Conservation (phyloP, 2,113 vertebrate genomes). For the Coracopsis vasa region DNA sequence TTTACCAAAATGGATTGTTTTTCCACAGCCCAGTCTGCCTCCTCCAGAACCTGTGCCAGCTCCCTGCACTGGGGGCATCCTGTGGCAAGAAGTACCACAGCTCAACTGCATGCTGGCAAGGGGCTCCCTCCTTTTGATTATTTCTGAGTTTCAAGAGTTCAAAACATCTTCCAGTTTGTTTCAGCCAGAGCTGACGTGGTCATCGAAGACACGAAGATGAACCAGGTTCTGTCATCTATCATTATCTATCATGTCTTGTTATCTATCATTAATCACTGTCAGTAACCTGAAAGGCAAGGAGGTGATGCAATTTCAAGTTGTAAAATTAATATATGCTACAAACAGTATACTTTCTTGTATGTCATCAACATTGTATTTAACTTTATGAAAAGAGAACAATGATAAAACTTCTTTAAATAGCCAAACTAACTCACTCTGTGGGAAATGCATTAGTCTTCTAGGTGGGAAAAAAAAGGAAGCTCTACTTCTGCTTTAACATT, state of each 20-base stretch:
- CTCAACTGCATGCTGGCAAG: not conserved
- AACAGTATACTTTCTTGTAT: not conserved
- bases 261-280: not conserved
- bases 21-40: not conserved
- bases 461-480: not conserved
- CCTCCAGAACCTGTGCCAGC: rapidly evolving
- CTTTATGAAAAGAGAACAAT: not conserved
- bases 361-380: not conserved
- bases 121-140: not conserved
- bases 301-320: not conserved
- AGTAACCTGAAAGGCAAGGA: not conserved
- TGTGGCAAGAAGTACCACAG: not conserved
- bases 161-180: not conserved
- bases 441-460: not conserved
- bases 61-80: not conserved
- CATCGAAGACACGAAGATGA: not conserved
- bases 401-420: not conserved
- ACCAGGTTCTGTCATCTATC: not conserved
- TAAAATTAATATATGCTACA: not conserved
- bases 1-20: not conserved
- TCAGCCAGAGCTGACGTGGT: not conserved
- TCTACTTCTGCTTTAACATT: not conserved
- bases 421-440: not conserved
- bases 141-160: not conserved
- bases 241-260: too few species aligned